Evolutionary conservation across 2,797 vertebrate species (phyloP), one percentile per base, ranked within the genome.

Genomic region (Champsocephalus esox): DNA sequence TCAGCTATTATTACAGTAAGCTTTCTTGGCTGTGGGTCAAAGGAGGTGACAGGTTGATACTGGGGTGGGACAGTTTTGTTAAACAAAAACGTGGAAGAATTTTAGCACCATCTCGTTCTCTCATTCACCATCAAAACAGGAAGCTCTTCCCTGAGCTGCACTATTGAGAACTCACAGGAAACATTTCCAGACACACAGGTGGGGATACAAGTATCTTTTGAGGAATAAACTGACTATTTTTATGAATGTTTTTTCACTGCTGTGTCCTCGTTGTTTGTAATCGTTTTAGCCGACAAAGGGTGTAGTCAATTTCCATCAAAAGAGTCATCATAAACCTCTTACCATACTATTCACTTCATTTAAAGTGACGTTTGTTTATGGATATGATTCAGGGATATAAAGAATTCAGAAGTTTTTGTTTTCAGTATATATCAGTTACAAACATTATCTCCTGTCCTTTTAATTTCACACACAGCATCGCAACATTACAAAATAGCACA

Each of bases 21-120:
- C 44, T 57, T 6, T 45, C 50, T 84, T 83, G 89, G 84, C 89
- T 68, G 55, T 56, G 60, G 74, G 79, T 87, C 81, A 88, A 85
- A 88, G 82, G 83, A 79, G 89, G 88, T 85, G 79, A 88, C 85
- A 89, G 85, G 87, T 90, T 90, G 77, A 86, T 63, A 81, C 85
- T 79, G 9, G 88, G 90, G 84, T 90, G 90, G 91, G 87, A 77
- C 87, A 61, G n/a, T 77, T 82, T 86, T 79, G 69, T 79, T 16
- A 73, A 92, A 93, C 92, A 93, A 93, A 28, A 92, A 89, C 82
- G 5, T 82, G 85, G 90, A 92, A 88, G 87, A 92, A 84, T 88
- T 85, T 85, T 73, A 87, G 77, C 88, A 87, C 83, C 84, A 88
- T 89, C 76, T 86, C 54, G 10, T 88, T 85, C 82, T 87, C 66